phyloP scores from a whole-genome alignment of 2,888 invertebrate genomes.

The Clepsis dumicolana region DNA sequence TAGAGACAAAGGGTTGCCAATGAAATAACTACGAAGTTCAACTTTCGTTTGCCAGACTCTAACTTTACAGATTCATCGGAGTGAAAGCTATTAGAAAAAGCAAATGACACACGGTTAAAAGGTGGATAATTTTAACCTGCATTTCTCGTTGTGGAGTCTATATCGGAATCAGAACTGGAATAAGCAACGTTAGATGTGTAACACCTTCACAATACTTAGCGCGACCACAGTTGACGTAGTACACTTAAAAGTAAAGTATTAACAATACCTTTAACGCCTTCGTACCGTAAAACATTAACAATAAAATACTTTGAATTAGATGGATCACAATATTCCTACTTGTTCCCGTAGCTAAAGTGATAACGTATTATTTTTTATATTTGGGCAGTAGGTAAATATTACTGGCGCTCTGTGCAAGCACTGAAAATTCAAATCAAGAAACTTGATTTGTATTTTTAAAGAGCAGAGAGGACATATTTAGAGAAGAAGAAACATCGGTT shows the following conservation, averaged over 20 bases:
- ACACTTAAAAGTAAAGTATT: slow-evolving; percentile 38
- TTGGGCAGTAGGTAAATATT: no score
- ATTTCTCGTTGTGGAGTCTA: background rate
- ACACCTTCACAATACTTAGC: background rate
- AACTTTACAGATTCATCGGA: background rate
- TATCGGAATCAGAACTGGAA: background rate
- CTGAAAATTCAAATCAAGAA: no score
- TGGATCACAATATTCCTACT: no score
- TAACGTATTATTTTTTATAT: no score
- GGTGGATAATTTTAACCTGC: background rate
- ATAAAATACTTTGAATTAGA: background rate
- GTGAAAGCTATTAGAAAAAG: background rate
- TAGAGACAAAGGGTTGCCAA: no score
- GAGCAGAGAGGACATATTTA: no score
- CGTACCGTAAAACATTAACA: slow-evolving; percentile 47
- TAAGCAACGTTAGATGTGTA: background rate
- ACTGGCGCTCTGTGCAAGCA: no score
- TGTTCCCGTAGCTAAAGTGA: no score
- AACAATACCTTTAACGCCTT: slow-evolving; percentile 45
- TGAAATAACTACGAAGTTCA: no score
- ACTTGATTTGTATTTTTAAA: no score
- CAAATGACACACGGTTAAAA: background rate
- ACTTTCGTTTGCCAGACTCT: no score
- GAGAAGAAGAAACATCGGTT: no score
- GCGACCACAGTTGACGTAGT: background rate